Evolutionary conservation across 2,797 vertebrate genomes (phyloP), one percentile per base, ranked within the genome.

Genomic region (Podargus strigoides): DNA sequence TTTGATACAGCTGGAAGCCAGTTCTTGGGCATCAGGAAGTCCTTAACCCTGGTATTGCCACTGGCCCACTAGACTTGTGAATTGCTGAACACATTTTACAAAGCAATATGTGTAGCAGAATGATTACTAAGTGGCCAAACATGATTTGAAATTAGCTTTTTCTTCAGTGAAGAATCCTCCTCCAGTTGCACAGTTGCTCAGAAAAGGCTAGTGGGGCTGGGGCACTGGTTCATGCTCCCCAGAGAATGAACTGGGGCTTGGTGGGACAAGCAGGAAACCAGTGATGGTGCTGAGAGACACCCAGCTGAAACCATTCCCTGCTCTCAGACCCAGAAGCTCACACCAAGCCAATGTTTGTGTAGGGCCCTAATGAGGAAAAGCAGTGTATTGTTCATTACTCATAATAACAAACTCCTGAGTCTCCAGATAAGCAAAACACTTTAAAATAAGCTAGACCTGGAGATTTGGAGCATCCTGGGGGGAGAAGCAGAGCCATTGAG

Each of bases 151-250:
- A 83, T 32, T 9, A 74, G 60, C 32, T 47, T 89, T 83, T 70
- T 60, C 13, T 86, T 75, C 23, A 30, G 42, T 4, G 1, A 23
- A 59, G 42, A 86, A n/a, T n/a, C 30, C 18, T 95, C 47, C 19
- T 82, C 6, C 37, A 6, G 0, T 53, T 50, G 23, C n/a, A 20
- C 1, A 2, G 19, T 44, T 1, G 2, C 24, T 64, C 37, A 44
- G 42, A 55, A 83, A 44, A 63, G n/a, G 12, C 37, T 23, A 2
- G 2, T 44, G 56, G 46, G 37, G n/a, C 62, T 1, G 8, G n/a
- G 6, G 16, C 3, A 0, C 18, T 64, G 17, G 12, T 50, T 47
- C 21, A 8, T 1, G 4, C 18, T 67, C 5, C n/a, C 27, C 6
- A 5, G 74, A 24, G 44, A 82, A 28, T 64, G 55, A 85, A 13